Evolutionary conservation across 2,113 vertebrate genomes (phyloP).

Genomic region (Strix aluco): DNA sequence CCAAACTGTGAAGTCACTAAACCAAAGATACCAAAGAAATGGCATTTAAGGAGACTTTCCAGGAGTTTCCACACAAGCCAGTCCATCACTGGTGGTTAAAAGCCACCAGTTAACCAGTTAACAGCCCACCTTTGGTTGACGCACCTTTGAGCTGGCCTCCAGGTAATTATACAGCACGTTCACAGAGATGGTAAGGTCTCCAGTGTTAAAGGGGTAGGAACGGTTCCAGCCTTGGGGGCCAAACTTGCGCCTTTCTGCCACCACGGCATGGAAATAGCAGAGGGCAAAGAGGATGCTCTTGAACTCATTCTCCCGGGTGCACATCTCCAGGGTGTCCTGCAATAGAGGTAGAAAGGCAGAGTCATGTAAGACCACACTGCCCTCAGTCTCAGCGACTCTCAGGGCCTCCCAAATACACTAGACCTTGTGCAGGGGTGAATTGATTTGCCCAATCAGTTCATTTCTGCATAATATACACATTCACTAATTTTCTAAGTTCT

Average conservation of each 20-base stretch:
- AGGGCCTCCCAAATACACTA: fast-evolving
- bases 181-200: slow-evolving; percentile 93
- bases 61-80: background rate
- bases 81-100: background rate
- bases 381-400: fast-evolving
- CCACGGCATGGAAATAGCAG: slow-evolving; percentile 95
- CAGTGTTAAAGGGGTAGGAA: slow-evolving; percentile 89
- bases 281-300: slow-evolving; percentile 92
- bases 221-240: slow-evolving; percentile 95
- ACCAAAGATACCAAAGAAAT: background rate
- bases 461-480: background rate
- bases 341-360: background rate
- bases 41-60: background rate
- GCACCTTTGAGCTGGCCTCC: slow-evolving; percentile 90
- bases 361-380: background rate
- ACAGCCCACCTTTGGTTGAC: background rate
- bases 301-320: slow-evolving; percentile 88
- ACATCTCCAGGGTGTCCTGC: slow-evolving; percentile 95
- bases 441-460: background rate
- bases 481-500: background rate
- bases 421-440: background rate
- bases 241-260: slow-evolving; percentile 91
- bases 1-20: fast-evolving
- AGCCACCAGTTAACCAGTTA: background rate
- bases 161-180: slow-evolving; percentile 93